Percentiles rank a stretch among this genome's conserved stretches.
Evolutionary conservation across 2,797 vertebrate species (phyloP).

Genomic region (Melanotaenia pygmaea): DNA sequence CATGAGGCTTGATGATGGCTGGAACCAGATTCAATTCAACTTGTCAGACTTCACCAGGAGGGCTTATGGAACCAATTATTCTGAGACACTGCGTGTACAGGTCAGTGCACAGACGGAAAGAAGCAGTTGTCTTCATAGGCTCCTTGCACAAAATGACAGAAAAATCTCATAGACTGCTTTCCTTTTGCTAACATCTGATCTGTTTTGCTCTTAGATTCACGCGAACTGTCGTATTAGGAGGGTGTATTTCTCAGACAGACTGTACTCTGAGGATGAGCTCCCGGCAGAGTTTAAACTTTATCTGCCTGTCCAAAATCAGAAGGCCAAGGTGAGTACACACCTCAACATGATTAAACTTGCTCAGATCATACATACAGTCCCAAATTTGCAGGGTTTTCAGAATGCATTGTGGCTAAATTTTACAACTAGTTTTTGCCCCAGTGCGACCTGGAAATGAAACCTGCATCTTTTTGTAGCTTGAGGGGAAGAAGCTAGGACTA

Average conservation of each 20-base stretch:
- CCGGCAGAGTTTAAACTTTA: constrained; percentile 98
- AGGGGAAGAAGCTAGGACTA: too few species aligned
- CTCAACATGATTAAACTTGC: background rate
- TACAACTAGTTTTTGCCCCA: too few species aligned
- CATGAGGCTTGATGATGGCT: constrained; percentile 95
- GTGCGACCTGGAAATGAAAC: too few species aligned
- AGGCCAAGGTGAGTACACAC: constrained; percentile 88
- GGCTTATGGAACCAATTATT: constrained; percentile 96
- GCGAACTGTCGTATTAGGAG: constrained; percentile 96
- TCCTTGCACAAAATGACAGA: too few species aligned
- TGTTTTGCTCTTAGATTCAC: constrained; percentile 87
- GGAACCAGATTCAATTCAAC: constrained; percentile 99
- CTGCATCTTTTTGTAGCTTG: too few species aligned
- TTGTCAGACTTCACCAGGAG: constrained; percentile 94
- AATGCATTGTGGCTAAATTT: background rate
- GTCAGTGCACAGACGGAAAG: constrained; percentile 62
- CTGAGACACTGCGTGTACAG: constrained; percentile 95
- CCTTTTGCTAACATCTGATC: background rate
- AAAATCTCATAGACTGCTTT: background rate
- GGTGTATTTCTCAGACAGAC: constrained; percentile 97
- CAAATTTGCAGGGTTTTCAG: background rate
- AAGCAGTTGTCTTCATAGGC: background rate
- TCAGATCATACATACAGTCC: background rate
- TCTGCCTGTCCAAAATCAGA: constrained; percentile 93
- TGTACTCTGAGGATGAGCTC: constrained; percentile 97